A percentile compares a stretch with the other conserved stretches of the same genome.
These are phyloP conservation scores for Aporophyla lueneburgensis DNA, from an alignment of 2,888 invertebrate genomes.

Conservation along the genomic window DNA sequence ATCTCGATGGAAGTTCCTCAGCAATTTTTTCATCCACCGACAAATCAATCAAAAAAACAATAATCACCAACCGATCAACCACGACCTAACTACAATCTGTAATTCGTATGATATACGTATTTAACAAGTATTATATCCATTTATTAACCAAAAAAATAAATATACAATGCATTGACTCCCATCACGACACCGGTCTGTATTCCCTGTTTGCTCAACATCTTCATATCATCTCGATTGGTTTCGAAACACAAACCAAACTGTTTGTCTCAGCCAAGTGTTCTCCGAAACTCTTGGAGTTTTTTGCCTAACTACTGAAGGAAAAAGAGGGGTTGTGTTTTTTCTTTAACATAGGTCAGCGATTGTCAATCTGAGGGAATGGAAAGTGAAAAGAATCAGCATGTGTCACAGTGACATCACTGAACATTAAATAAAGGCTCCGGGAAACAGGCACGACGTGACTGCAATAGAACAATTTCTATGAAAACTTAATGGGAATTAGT, in stretches of 20 bases:
- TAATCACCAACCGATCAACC: too few relatives aligned
- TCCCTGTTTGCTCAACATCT: constrained; percentile 58
- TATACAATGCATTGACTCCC: constrained; percentile 7
- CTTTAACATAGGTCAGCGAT: constrained; percentile 18
- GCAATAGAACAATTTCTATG: too few relatives aligned
- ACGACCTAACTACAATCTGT: too few relatives aligned
- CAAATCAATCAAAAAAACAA: background rate
- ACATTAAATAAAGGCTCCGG: too few relatives aligned
- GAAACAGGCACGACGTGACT: too few relatives aligned
- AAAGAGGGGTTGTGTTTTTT: constrained; percentile 40
- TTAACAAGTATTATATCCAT: too few relatives aligned
- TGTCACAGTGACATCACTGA: background rate
- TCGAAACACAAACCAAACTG: constrained; percentile 66
- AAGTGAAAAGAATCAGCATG: background rate
- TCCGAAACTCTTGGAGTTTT: constrained; percentile 43
- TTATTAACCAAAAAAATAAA: too few relatives aligned
- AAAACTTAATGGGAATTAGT: too few relatives aligned
- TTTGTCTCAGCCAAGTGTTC: constrained; percentile 60
- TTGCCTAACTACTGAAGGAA: constrained; percentile 27
- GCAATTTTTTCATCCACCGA: background rate
- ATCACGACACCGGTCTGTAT: constrained; percentile 19
- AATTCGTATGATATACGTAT: too few relatives aligned
- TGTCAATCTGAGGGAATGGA: constrained; percentile 23
- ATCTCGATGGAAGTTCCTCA: background rate
- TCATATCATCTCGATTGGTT: constrained; percentile 60